Evolutionary conservation across 2,113 vertebrate genomes (phyloP).

Genomic region (Formicarius rufipectus): DNA sequence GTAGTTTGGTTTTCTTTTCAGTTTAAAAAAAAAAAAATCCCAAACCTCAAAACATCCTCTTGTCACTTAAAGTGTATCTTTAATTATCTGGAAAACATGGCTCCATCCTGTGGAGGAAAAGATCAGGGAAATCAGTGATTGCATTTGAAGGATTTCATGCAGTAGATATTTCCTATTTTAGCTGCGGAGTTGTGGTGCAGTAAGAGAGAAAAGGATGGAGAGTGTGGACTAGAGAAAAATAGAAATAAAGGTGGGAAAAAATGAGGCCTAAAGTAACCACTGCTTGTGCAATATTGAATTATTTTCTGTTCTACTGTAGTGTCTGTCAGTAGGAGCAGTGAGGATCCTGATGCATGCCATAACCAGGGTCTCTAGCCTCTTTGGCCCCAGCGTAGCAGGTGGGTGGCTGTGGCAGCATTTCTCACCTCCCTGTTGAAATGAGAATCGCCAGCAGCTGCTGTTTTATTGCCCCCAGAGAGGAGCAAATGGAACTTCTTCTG

Average conservation of each 20-base stretch:
- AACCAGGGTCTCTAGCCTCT: background rate
- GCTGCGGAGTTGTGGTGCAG: background rate
- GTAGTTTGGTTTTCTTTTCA: background rate
- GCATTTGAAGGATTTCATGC: background rate
- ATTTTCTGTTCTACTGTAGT: background rate
- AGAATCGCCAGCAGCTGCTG: rapidly evolving
- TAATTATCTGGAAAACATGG: background rate
- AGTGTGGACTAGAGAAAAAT: background rate
- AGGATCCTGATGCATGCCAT: background rate
- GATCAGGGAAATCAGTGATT: background rate
- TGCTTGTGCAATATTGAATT: background rate
- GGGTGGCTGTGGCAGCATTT: background rate
- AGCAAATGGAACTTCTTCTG: background rate
- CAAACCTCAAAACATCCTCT: background rate
- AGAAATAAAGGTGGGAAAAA: background rate
- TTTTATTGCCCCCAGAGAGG: background rate
- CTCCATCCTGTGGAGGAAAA: background rate
- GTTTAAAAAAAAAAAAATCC: background rate
- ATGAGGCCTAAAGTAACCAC: background rate
- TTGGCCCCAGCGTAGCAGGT: background rate
- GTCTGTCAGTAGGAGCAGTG: background rate
- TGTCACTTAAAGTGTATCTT: background rate
- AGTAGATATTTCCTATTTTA: background rate
- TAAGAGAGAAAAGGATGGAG: background rate
- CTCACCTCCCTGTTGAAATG: background rate